Evolutionary conservation across 2,888 invertebrate species (phyloP).

Genomic region (Erebia epiphron): DNA sequence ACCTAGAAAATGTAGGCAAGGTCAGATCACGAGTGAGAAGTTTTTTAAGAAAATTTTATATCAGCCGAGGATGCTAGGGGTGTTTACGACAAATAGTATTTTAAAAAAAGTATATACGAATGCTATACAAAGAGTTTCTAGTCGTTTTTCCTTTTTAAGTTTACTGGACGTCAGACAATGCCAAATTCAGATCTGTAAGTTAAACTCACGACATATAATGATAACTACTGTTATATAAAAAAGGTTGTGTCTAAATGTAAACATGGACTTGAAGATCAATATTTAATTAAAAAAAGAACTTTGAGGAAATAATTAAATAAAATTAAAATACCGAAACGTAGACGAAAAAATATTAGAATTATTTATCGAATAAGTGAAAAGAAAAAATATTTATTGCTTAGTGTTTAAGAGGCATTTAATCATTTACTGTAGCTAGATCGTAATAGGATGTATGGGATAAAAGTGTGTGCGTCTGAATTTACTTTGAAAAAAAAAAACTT

Average conservation of each 20-base stretch:
- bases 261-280: conserved; percentile 61
- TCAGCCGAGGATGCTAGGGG: conserved; percentile 56
- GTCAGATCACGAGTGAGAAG: conserved; percentile 68
- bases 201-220: conserved; percentile 49
- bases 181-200: conserved; percentile 69
- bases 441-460: conserved; percentile 45
- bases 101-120: conserved; percentile 45
- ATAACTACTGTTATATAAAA: conserved; percentile 70
- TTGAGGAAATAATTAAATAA: conserved; percentile 44
- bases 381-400: conserved; percentile 81
- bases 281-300: conserved; percentile 52
- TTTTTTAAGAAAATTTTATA: conserved; percentile 69
- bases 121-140: conserved; percentile 54
- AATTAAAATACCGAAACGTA: conserved; percentile 62
- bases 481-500: conserved; percentile 36
- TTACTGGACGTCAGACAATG: conserved; percentile 60
- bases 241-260: conserved; percentile 79
- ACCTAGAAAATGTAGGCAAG: conserved; percentile 53
- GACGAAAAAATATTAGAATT: conserved; percentile 70
- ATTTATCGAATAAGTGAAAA: conserved; percentile 76
- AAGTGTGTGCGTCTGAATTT: conserved; percentile 36
- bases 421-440: conserved; percentile 73
- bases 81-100: conserved; percentile 44
- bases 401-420: conserved; percentile 70
- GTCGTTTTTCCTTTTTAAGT: conserved; percentile 46